Percentiles rank a stretch among this genome's conserved stretches.
Evolutionary conservation across 2,797 vertebrate species (phyloP).

Genomic region (Thunnus albacares): DNA sequence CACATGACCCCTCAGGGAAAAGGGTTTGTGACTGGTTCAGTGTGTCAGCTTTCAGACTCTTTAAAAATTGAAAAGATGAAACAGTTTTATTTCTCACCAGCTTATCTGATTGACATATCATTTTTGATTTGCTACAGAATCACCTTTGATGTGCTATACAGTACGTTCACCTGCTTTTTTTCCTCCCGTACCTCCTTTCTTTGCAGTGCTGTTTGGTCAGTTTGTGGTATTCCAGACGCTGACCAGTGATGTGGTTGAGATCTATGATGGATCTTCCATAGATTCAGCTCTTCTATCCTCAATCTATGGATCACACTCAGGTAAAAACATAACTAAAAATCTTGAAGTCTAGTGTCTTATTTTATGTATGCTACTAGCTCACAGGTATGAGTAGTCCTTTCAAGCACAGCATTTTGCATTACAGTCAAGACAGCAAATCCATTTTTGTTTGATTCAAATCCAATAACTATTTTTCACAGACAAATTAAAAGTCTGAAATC

Average conservation of each 20-base stretch:
- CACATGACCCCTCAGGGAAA: constrained; percentile 2
- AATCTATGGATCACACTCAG: constrained; percentile 97
- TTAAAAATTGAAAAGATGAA: constrained; percentile 1
- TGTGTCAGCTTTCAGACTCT: constrained; percentile 3
- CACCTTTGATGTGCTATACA: neutral
- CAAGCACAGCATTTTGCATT: constrained; percentile 9
- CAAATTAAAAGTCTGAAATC: constrained; percentile 24
- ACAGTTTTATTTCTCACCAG: neutral
- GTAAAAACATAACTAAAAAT: constrained; percentile 77
- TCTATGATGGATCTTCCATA: constrained; percentile 92
- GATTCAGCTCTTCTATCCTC: constrained; percentile 94
- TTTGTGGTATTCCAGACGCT: constrained; percentile 98
- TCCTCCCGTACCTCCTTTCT: neutral
- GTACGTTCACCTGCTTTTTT: neutral
- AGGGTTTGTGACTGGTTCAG: constrained; percentile 12
- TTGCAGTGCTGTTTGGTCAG: constrained; percentile 96
- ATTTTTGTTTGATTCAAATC: constrained; percentile 28
- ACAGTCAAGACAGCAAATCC: neutral
- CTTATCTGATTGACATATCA: constrained; percentile 2
- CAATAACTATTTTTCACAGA: neutral
- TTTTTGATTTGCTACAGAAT: neutral
- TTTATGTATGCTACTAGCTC: constrained; percentile 11
- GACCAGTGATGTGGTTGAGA: constrained; percentile 93
- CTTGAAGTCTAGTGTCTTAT: neutral
- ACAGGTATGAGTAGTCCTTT: neutral